Percentiles rank a stretch among this genome's conserved stretches.
Conservation (phyloP, 2,888 invertebrate genomes). For the Bombylius major region DNA sequence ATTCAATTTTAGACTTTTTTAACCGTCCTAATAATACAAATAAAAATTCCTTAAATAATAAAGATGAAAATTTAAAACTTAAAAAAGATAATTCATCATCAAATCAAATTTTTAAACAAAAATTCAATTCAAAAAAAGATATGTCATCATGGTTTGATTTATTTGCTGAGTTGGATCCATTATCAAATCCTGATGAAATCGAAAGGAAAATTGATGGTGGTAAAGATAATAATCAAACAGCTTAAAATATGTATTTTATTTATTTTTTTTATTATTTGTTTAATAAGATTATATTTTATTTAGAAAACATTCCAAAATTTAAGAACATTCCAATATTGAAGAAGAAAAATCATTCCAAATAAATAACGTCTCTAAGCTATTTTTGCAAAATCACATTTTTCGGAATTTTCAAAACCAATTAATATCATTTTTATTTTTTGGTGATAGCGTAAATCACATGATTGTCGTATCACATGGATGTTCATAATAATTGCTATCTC, state of each 20-base stretch:
- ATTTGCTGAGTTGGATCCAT: slow-evolving; percentile 85
- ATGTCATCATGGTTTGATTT: slow-evolving; percentile 70
- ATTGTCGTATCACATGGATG: too few relatives aligned
- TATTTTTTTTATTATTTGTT: too few relatives aligned
- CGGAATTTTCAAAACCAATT: too few relatives aligned
- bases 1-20: slow-evolving; percentile 12
- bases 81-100: neutral
- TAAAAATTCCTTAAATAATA: slow-evolving; percentile 1
- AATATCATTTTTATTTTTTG: too few relatives aligned
- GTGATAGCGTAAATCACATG: too few relatives aligned
- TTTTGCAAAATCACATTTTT: too few relatives aligned
- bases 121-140: slow-evolving; percentile 39
- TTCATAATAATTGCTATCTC: too few relatives aligned
- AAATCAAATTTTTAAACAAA: slow-evolving; percentile 8
- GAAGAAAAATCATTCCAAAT: too few relatives aligned
- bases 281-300: too few relatives aligned
- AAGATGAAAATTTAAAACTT: neutral
- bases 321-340: too few relatives aligned
- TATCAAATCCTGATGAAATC: slow-evolving; percentile 66
- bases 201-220: slow-evolving; percentile 25
- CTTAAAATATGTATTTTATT: slow-evolving; percentile 23
- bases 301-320: too few relatives aligned
- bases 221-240: slow-evolving; percentile 40
- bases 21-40: slow-evolving; percentile 5
- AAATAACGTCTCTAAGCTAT: too few relatives aligned